These are phyloP conservation scores for Leptinotarsa haldemani DNA, from an alignment of 2,888 invertebrate genomes.

Conservation along the genomic window DNA sequence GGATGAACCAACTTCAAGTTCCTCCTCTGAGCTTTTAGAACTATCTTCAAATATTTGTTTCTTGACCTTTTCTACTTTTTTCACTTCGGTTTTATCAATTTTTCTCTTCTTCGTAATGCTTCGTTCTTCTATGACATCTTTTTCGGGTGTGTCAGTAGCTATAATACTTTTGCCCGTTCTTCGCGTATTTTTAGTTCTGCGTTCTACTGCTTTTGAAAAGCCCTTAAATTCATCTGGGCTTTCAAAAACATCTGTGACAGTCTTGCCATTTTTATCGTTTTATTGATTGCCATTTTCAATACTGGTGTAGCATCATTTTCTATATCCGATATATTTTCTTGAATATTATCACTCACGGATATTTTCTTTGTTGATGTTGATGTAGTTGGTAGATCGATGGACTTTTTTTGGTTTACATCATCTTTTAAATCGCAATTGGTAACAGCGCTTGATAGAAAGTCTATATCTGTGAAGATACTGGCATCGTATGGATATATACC, in stretches of 20 bases:
- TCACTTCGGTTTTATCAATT: slow-evolving; percentile 24
- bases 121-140: slow-evolving; percentile 29
- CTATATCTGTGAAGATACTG: slow-evolving; percentile 38
- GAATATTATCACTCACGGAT: too few relatives aligned
- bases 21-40: slow-evolving; percentile 29
- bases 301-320: not conserved
- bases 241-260: not conserved
- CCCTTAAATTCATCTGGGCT: slow-evolving; percentile 33
- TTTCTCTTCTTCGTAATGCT: slow-evolving; percentile 20
- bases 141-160: slow-evolving; percentile 36
- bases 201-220: slow-evolving; percentile 32
- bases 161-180: slow-evolving; percentile 38
- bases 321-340: not conserved
- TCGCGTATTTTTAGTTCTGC: slow-evolving; percentile 28
- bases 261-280: too few relatives aligned
- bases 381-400: slow-evolving; percentile 15
- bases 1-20: slow-evolving; percentile 21
- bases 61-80: slow-evolving; percentile 24
- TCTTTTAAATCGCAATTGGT: slow-evolving; percentile 31
- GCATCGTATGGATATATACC: slow-evolving; percentile 52
- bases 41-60: too few relatives aligned
- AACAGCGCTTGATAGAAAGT: slow-evolving; percentile 21
- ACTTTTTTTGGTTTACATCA: slow-evolving; percentile 13
- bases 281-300: too few relatives aligned
- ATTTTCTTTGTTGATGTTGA: slow-evolving; percentile 1